Percentiles rank a stretch among this genome's conserved stretches.
These are phyloP conservation scores for Elymnias hypermnestra DNA, from an alignment of 1,140 invertebrate genomes.

Conservation along the genomic window DNA sequence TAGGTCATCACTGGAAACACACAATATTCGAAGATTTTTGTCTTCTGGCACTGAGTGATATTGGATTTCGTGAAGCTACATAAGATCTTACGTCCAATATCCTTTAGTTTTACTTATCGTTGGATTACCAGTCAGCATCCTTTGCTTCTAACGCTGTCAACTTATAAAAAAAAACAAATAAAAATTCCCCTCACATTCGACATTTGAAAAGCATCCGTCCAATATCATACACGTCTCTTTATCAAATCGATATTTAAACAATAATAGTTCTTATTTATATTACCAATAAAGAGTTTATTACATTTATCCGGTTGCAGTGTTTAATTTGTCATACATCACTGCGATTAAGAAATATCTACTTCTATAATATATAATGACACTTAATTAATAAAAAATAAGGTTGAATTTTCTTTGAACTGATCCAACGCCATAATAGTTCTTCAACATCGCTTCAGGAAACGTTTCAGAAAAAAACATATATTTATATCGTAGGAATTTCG, in stretches of 20 bases:
- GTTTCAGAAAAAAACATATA: conserved; percentile 8
- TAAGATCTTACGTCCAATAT: too few relatives aligned
- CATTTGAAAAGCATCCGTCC: conserved; percentile 26
- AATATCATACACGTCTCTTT: conserved; percentile 12
- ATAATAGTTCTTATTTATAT: conserved; percentile 9
- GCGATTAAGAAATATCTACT: neutral
- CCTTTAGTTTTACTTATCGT: too few relatives aligned
- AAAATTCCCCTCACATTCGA: conserved; percentile 23
- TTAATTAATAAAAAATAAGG: neutral
- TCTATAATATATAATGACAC: neutral
- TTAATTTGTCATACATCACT: conserved; percentile 1
- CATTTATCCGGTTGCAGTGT: neutral
- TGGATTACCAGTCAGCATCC: too few relatives aligned
- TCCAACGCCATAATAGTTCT: conserved; percentile 15
- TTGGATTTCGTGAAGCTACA: too few relatives aligned
- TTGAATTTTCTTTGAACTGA: conserved; percentile 10
- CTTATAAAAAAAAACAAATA: conserved; percentile 26
- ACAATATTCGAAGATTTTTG: too few relatives aligned
- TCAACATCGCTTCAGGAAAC: conserved; percentile 26
- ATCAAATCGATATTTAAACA: conserved; percentile 1
- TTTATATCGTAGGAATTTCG: conserved; percentile 4
- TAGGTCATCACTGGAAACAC: too few relatives aligned
- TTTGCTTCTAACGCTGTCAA: conserved; percentile 10
- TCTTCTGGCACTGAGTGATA: too few relatives aligned
- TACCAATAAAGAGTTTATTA: conserved; percentile 3